Evolutionary conservation across 2,888 invertebrate species (phyloP).

Genomic region (Drosophila kuntzei): DNA sequence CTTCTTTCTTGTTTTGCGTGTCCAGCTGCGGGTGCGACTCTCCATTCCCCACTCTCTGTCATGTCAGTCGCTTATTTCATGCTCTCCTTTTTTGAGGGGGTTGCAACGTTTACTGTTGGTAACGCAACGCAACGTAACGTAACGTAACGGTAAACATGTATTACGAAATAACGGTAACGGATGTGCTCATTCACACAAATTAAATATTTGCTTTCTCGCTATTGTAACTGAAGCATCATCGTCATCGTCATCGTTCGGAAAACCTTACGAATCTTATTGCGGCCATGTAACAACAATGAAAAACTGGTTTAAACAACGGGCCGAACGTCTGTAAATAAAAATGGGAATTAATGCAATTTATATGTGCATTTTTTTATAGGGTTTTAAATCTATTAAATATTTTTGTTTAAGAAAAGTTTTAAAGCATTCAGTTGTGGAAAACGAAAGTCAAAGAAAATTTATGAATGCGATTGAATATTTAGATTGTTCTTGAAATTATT

Average conservation of each 20-base stretch:
- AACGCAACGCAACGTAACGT: too few species aligned
- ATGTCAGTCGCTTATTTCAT: neutral
- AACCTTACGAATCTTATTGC: constrained; percentile 33
- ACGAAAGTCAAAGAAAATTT: too few species aligned
- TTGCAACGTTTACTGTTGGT: constrained; percentile 17
- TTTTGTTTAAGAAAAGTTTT: too few species aligned
- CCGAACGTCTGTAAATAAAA: constrained; percentile 26
- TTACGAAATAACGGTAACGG: constrained; percentile 39
- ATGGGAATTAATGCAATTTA: constrained; percentile 32
- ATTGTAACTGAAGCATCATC: constrained; percentile 21
- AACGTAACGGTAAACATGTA: constrained; percentile 52
- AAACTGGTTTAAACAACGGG: neutral
- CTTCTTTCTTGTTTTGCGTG: constrained; percentile 11
- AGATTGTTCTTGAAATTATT: too few species aligned
- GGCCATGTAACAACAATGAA: neutral
- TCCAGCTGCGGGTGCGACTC: constrained; percentile 6
- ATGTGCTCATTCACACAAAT: constrained; percentile 65
- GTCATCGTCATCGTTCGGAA: constrained; percentile 2
- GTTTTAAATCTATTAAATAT: too few species aligned
- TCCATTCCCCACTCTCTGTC: neutral
- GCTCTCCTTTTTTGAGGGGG: constrained; percentile 4
- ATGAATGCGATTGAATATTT: too few species aligned
- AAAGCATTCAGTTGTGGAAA: too few species aligned
- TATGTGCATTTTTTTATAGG: neutral
- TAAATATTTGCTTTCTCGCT: constrained; percentile 59